A percentile compares a stretch with the other conserved stretches of the same genome.
Evolutionary conservation across 1,140 invertebrate genomes (phyloP).

Genomic region (Brachionus rotundiformis): DNA sequence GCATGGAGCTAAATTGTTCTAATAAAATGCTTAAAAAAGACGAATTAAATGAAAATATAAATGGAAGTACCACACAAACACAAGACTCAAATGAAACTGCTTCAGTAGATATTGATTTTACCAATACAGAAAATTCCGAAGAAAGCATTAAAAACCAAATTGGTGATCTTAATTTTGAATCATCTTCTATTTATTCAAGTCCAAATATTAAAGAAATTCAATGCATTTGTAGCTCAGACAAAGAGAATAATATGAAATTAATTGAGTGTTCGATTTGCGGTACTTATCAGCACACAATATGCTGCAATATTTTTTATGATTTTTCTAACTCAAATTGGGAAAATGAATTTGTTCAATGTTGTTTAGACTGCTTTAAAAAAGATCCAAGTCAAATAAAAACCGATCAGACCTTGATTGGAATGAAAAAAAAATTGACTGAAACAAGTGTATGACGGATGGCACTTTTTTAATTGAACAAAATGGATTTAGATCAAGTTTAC

Average conservation of each 20-base stretch:
- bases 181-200: neutral
- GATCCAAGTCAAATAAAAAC: neutral
- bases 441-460: neutral
- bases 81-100: neutral
- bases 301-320: neutral
- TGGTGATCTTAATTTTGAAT: neutral
- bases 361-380: neutral
- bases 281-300: neutral
- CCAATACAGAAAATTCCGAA: neutral
- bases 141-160: neutral
- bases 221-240: neutral
- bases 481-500: neutral
- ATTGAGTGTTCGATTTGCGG: neutral
- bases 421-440: neutral
- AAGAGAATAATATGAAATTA: constrained; percentile 22
- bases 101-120: neutral
- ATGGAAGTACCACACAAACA: neutral
- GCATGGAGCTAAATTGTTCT: neutral
- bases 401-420: neutral
- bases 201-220: neutral
- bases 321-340: neutral
- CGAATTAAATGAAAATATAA: neutral
- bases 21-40: neutral
- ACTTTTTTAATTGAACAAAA: neutral
- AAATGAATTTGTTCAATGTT: constrained; percentile 16